phyloP scores from a whole-genome alignment of 2,888 invertebrate genomes.

The Monochamus alternatus region DNA sequence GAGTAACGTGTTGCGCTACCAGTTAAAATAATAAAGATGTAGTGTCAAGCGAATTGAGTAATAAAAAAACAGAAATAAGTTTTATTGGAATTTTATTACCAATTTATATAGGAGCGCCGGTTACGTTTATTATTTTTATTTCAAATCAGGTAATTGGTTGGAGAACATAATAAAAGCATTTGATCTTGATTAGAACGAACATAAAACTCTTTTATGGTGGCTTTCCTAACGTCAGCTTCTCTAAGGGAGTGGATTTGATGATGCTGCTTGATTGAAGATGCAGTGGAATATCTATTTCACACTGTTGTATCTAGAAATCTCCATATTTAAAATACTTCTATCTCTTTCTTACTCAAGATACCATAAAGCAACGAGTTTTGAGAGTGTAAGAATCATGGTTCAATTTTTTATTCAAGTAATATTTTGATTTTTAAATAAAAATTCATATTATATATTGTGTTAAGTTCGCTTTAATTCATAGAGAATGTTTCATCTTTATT shows the following conservation, averaged over 20 bases:
- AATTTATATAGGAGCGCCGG: constrained; percentile 37
- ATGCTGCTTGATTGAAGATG: not conserved
- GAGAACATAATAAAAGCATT: constrained; percentile 30
- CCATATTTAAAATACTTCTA: not conserved
- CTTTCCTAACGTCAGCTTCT: constrained; percentile 15
- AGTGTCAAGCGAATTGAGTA: constrained; percentile 33
- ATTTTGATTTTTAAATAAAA: too few species aligned
- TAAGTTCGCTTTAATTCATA: too few species aligned
- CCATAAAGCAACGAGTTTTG: too few species aligned
- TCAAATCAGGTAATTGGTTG: constrained; percentile 32
- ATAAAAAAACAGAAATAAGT: constrained; percentile 37
- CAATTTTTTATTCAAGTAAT: too few species aligned
- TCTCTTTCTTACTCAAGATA: not conserved
- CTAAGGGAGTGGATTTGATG: constrained; percentile 6
- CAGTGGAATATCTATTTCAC: not conserved
- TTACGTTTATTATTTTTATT: constrained; percentile 36
- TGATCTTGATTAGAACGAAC: constrained; percentile 35
- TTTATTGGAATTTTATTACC: constrained; percentile 37
- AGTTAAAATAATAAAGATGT: constrained; percentile 32
- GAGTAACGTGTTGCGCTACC: constrained; percentile 10
- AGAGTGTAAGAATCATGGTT: too few species aligned
- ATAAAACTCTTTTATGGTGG: constrained; percentile 32
- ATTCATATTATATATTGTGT: too few species aligned
- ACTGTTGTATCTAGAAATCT: not conserved
- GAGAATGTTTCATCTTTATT: too few species aligned